Base-by-base conservation (phyloP, 1,140 invertebrate genomes). In the Latrodectus geometricus region DNA sequence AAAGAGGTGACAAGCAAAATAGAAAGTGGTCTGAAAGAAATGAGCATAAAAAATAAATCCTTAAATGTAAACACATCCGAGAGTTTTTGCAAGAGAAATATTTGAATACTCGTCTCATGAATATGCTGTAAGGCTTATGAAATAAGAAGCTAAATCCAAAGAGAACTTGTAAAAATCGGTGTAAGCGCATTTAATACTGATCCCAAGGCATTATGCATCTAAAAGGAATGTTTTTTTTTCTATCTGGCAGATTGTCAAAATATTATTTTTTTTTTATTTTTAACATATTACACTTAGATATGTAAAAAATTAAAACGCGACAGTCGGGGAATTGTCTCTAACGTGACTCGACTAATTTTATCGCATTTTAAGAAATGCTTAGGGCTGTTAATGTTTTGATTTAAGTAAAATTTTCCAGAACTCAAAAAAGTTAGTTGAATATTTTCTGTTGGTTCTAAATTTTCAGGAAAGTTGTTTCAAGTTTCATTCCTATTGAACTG, bases 41-140 rank as follows among this genome's bases (percentile, higher is more conserved):
- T 35, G 35, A 35, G 35, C 35, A 35, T 35, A 35, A 35, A 35
- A 17, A 61, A 61, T 11, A 61, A 61, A 61, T 61, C 54, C 54
- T 61, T 61, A 61, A 61, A 61, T 61, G 54, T 61, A 61, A 61
- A 61, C 68, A 69, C n/a, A 69, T n/a, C 68, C 9, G n/a, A 69
- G 68, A 69, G 68, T 69, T n/a, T 76, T 76, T 76, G 52, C 74
- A 56, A 17, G 15, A 49, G 72, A 11, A 74, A 74, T 50, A 76
- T 76, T 54, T 76, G 74, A 76, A 48, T 35, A 15, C 8, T 0
- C 54, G 50, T 12, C 74, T 76, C 74, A 76, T 76, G 74, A 76
- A 76, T 76, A 56, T 48, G 52, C n/a, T 54, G 52, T 20, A 20
- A 20, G 12, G 74, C 49, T 76, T 76, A 54, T 23, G 21, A 17